phyloP scores from a whole-genome alignment of 2,888 invertebrate species.

The Melieria omissa region DNA sequence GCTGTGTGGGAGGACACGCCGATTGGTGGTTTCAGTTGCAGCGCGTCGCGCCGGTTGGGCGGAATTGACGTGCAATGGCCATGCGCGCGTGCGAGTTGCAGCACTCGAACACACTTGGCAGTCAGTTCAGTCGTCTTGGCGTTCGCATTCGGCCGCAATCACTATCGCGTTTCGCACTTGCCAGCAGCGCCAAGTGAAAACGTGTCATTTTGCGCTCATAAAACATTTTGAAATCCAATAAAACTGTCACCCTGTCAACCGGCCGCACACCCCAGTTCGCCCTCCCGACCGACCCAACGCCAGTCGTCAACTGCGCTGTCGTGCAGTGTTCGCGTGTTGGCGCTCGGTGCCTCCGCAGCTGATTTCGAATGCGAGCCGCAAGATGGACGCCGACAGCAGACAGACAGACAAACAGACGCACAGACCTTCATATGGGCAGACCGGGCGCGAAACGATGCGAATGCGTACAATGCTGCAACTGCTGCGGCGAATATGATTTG shows the following conservation, averaged over 20 bases:
- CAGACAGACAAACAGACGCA: conserved; percentile 25
- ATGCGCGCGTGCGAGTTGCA: too few relatives aligned
- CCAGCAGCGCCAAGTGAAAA: conserved; percentile 25
- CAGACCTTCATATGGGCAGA: conserved; percentile 26
- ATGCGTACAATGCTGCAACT: too few relatives aligned
- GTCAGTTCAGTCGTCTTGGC: too few relatives aligned
- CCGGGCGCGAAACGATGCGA: too few relatives aligned
- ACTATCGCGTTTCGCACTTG: too few relatives aligned
- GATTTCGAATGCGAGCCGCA: too few relatives aligned
- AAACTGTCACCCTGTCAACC: conserved; percentile 58
- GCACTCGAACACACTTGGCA: too few relatives aligned
- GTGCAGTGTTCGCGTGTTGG: conserved; percentile 23
- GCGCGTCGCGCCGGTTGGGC: too few relatives aligned
- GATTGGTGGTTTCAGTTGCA: too few relatives aligned
- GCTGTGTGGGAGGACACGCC: too few relatives aligned
- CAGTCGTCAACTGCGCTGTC: not conserved
- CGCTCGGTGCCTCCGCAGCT: conserved; percentile 1
- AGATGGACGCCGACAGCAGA: not conserved
- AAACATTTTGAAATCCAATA: conserved; percentile 67
- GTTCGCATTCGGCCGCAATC: too few relatives aligned
- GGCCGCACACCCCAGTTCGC: conserved; percentile 1
- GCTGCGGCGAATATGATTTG: conserved; percentile 9
- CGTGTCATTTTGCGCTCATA: conserved; percentile 56
- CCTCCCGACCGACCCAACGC: not conserved
- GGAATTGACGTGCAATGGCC: too few relatives aligned